Percentiles rank a stretch among this genome's conserved stretches.
Conservation (phyloP, 2,797 vertebrate species). For the Tachyglossus aculeatus region DNA sequence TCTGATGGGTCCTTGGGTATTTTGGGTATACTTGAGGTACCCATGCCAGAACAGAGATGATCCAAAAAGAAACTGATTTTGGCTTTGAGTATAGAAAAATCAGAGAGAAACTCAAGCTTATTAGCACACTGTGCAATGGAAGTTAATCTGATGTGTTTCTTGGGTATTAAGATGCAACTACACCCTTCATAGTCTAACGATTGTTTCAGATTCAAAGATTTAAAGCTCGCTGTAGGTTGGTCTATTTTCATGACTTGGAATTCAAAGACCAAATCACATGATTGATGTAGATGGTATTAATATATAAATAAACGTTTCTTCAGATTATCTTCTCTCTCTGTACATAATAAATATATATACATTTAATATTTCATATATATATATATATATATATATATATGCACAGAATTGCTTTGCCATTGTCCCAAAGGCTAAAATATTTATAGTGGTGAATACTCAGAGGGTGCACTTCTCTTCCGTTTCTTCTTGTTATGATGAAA, state of each 20-base stretch:
- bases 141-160: constrained; percentile 27
- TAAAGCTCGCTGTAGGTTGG: neutral
- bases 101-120: neutral
- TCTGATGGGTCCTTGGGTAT: too few species aligned
- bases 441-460: neutral
- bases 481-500: neutral
- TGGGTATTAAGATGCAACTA: constrained; percentile 2
- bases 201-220: neutral
- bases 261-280: constrained; percentile 6
- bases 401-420: too few species aligned
- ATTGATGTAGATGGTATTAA: constrained; percentile 3
- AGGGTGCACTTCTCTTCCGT: neutral
- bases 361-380: too few species aligned
- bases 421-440: constrained; percentile 12
- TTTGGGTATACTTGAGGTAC: too few species aligned
- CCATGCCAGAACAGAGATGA: too few species aligned
- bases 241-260: constrained; percentile 5
- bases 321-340: neutral
- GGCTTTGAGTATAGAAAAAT: neutral
- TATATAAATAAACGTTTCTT: neutral
- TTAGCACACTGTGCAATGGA: neutral
- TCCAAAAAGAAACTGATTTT: too few species aligned
- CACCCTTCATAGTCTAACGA: neutral
- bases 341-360: too few species aligned
- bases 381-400: too few species aligned